These are phyloP conservation scores for Crepidodera aurea DNA, from an alignment of 2,888 invertebrate species.

Conservation along the genomic window DNA sequence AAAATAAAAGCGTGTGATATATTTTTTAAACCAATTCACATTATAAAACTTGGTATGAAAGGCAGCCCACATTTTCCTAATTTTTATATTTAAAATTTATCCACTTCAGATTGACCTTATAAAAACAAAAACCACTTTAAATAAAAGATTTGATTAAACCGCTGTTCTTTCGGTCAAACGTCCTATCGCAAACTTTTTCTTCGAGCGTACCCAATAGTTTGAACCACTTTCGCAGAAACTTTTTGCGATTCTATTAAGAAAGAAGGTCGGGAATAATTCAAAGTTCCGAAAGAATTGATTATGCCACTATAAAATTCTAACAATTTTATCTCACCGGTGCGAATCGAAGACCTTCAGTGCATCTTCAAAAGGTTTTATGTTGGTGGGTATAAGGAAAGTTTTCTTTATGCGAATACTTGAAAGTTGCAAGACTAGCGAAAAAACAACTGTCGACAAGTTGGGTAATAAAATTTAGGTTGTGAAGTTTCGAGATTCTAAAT, in stretches of 20 bases:
- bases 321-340: slow-evolving; percentile 5
- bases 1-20: too few relatives aligned
- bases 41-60: too few relatives aligned
- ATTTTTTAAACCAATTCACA: too few relatives aligned
- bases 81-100: too few relatives aligned
- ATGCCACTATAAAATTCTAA: slow-evolving; percentile 7
- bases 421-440: slow-evolving; percentile 26
- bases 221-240: background rate
- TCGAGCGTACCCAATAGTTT: too few relatives aligned
- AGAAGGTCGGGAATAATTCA: background rate
- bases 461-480: slow-evolving; percentile 50
- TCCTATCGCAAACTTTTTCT: too few relatives aligned
- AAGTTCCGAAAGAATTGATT: slow-evolving; percentile 4
- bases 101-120: too few relatives aligned
- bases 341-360: slow-evolving; percentile 2
- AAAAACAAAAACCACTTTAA: too few relatives aligned
- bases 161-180: too few relatives aligned
- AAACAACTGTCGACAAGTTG: slow-evolving; percentile 38
- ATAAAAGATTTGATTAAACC: too few relatives aligned
- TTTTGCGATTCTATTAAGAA: background rate
- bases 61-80: too few relatives aligned
- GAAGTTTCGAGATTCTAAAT: slow-evolving; percentile 46
- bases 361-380: slow-evolving; percentile 21
- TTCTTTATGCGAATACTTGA: slow-evolving; percentile 25
- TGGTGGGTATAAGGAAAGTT: slow-evolving; percentile 16